A percentile compares a stretch with the other conserved stretches of the same genome.
Evolutionary conservation across 2,797 vertebrate genomes (phyloP).

Genomic region (Lindbergichthys nudifrons): DNA sequence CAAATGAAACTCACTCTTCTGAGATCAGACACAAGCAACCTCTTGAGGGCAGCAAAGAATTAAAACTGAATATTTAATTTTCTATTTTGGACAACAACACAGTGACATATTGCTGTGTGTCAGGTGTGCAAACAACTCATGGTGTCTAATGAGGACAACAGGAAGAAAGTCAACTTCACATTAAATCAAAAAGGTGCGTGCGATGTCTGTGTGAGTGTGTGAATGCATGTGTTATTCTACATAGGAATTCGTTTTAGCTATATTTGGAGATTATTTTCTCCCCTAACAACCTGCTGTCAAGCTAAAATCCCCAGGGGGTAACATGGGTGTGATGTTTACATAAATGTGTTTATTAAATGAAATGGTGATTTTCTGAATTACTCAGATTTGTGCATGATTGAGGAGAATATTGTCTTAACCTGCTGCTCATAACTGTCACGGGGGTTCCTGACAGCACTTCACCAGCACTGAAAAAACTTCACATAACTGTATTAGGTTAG

Average conservation of each 20-base stretch:
- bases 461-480: no score
- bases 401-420: neutral
- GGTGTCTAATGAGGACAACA: neutral
- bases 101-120: neutral
- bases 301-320: neutral
- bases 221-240: neutral
- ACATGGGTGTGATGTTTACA: slow-evolving; percentile 9
- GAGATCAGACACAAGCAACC: neutral
- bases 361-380: no score
- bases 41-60: slow-evolving; percentile 64
- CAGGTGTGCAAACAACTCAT: slow-evolving; percentile 19
- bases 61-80: neutral
- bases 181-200: neutral
- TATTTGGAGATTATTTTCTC: slow-evolving; percentile 9
- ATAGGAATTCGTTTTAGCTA: slow-evolving; percentile 2
- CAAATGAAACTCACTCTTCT: no score
- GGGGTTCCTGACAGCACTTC: neutral
- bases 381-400: neutral
- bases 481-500: no score
- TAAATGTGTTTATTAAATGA: neutral
- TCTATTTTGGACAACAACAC: neutral
- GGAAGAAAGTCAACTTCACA: neutral
- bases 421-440: neutral
- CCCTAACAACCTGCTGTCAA: slow-evolving; percentile 41
- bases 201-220: slow-evolving; percentile 12